phyloP scores from a whole-genome alignment of 1,140 invertebrate species.

The Dreissena polymorpha region DNA sequence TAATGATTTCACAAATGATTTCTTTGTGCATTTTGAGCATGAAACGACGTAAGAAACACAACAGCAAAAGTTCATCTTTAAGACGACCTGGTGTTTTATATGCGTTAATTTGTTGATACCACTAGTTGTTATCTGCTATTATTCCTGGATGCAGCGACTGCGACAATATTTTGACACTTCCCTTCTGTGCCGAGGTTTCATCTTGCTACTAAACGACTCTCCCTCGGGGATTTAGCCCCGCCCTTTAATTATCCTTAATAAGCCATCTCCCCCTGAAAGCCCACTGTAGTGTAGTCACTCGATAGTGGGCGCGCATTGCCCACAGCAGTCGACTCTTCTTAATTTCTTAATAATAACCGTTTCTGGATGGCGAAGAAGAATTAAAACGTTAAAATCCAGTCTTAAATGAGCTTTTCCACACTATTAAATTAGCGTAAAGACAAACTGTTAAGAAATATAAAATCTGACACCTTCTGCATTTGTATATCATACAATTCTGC shows the following conservation, averaged over 20 bases:
- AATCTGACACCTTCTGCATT: constrained; percentile 40
- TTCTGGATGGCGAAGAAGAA: constrained; percentile 8
- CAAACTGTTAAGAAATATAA: constrained; percentile 32
- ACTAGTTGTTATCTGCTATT: background rate
- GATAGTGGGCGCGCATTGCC: too few species aligned
- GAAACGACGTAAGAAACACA: too few species aligned
- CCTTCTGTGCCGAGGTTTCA: background rate
- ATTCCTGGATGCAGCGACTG: background rate
- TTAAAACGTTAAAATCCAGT: constrained; percentile 12
- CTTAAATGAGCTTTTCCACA: constrained; percentile 10
- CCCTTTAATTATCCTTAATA: too few species aligned
- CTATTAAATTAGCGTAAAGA: constrained; percentile 24
- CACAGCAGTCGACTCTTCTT: background rate
- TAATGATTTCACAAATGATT: too few species aligned
- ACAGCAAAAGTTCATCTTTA: too few species aligned
- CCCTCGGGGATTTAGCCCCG: too few species aligned
- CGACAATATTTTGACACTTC: background rate
- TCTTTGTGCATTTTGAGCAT: too few species aligned
- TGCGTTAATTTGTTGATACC: too few species aligned
- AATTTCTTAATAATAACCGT: constrained; percentile 37
- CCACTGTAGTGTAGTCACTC: too few species aligned
- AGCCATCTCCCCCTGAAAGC: too few species aligned
- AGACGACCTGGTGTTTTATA: too few species aligned
- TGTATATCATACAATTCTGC: constrained; percentile 25
- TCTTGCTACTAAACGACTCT: background rate